Percentiles rank a stretch among this genome's conserved stretches.
Conservation (phyloP, 2,888 invertebrate species). For the Drosophila aldrichi region DNA sequence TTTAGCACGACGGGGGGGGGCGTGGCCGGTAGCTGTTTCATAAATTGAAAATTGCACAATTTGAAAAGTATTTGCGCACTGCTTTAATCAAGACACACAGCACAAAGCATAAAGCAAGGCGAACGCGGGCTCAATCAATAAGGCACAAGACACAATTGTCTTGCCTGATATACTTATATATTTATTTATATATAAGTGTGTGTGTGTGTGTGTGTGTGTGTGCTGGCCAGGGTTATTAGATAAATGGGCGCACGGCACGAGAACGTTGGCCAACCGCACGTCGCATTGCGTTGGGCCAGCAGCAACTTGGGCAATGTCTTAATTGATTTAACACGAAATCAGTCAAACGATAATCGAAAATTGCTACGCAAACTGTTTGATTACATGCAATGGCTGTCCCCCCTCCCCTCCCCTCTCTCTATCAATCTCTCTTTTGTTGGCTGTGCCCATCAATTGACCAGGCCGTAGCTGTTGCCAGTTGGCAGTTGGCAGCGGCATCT, state of each 20-base stretch:
- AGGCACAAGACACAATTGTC: conserved; percentile 53
- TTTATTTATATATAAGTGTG: conserved; percentile 5
- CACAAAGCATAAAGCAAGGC: conserved; percentile 1
- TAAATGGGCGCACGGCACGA: conserved; percentile 72
- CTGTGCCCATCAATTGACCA: conserved; percentile 46
- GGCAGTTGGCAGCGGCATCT: conserved; percentile 33
- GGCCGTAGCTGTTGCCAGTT: conserved; percentile 26
- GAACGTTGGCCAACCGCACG: conserved; percentile 50
- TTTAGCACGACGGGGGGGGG: not conserved
- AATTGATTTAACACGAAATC: conserved; percentile 81
- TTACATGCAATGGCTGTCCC: conserved; percentile 70
- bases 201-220: conserved; percentile 18
- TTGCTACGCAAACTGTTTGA: conserved; percentile 81
- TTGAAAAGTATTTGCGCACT: conserved; percentile 38
- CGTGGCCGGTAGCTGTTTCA: conserved; percentile 39
- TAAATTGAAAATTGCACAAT: conserved; percentile 73
- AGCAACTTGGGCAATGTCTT: conserved; percentile 71
- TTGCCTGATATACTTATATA: conserved; percentile 12
- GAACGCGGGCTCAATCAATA: conserved; percentile 62
- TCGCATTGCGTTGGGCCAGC: conserved; percentile 47
- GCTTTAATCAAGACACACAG: conserved; percentile 58
- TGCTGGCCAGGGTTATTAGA: conserved; percentile 67
- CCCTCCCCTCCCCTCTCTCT: not conserved
- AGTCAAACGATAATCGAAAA: conserved; percentile 82
- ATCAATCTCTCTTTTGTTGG: not conserved